These are phyloP conservation scores for Spialia ferax DNA, from an alignment of 2,888 invertebrate genomes.

Conservation along the genomic window DNA sequence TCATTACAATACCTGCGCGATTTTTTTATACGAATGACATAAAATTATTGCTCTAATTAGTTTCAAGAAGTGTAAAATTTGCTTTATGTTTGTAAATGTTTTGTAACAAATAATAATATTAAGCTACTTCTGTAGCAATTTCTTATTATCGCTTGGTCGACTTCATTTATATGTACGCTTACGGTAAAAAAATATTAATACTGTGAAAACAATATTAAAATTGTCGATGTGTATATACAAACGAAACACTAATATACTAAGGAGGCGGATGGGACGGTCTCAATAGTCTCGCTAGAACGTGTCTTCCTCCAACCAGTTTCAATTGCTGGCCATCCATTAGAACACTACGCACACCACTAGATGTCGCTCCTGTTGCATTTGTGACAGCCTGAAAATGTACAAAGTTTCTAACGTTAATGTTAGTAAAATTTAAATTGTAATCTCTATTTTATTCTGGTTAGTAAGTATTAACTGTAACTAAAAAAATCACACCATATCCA, in stretches of 20 bases:
- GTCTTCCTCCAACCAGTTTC: slow-evolving; percentile 76
- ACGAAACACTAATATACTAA: slow-evolving; percentile 24
- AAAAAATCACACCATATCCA: background rate
- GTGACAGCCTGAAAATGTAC: slow-evolving; percentile 55
- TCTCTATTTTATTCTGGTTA: too few species aligned
- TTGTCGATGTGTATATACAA: slow-evolving; percentile 16
- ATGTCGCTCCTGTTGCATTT: slow-evolving; percentile 56
- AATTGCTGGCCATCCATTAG: slow-evolving; percentile 81
- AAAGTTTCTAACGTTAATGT: background rate
- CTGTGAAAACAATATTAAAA: slow-evolving; percentile 14
- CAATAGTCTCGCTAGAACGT: slow-evolving; percentile 74
- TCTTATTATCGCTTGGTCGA: background rate
- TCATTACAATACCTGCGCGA: background rate
- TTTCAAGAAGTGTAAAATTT: background rate
- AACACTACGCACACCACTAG: slow-evolving; percentile 73
- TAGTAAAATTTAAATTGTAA: background rate
- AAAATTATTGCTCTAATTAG: background rate
- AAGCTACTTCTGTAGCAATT: too few species aligned
- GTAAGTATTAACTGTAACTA: background rate
- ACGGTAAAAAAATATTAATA: background rate
- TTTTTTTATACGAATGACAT: background rate
- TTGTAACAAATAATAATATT: too few species aligned
- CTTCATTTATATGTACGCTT: background rate
- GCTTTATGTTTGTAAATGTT: too few species aligned
- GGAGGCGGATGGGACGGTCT: slow-evolving; percentile 73